Base-by-base conservation (phyloP, 2,113 vertebrate species). In the Notiomystis cincta region DNA sequence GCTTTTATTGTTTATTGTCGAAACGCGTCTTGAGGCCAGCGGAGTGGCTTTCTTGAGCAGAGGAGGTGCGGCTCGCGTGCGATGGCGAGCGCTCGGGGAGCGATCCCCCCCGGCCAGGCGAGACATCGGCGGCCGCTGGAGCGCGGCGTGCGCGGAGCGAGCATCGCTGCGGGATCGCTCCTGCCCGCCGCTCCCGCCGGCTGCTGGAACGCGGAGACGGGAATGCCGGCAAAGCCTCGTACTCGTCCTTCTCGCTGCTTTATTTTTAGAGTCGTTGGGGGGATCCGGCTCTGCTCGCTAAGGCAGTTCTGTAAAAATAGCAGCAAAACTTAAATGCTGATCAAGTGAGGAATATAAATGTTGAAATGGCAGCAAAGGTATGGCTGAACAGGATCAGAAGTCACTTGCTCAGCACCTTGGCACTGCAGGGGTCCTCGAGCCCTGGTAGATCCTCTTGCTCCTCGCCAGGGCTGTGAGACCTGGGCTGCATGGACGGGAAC, bases 11-110 rank as follows among this genome's bases (percentile, higher is more conserved):
- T 9, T 50, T 6, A 2, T 1, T 50, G 42, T 10, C 3, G 15
- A 1, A 31, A 7, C 30, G 66, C 6, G 11, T 27, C 8, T 7
- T 1, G 1, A 37, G 51, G 62, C 4, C 72, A 1, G 84, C 56
- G 20, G n/a, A 62, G 73, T 0, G 47, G 40, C 85, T 40, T 0
- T 31, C 13, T 3, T 0, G n/a, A n/a, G 82, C 48, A 0, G 7
- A 16, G 86, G 15, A 44, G 67, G 58, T 1, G 76, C 50, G 42
- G 67, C 50, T 88, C 25, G 85, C 75, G 66, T 56, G 85, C 75
- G 13, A 56, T 27, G 84, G 56, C 28, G 48, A 80, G 85, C 48
- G 54, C 75, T 12, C 19, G 48, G 75, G 75, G 66, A 80, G 66
- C 48, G 40, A 21, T 5, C 3, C 28, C 50, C 47, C 40, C 54